A percentile compares a stretch with the other conserved stretches of the same genome.
These are phyloP conservation scores for Aegypius monachus DNA, from an alignment of 2,113 vertebrate species.

Conservation along the genomic window DNA sequence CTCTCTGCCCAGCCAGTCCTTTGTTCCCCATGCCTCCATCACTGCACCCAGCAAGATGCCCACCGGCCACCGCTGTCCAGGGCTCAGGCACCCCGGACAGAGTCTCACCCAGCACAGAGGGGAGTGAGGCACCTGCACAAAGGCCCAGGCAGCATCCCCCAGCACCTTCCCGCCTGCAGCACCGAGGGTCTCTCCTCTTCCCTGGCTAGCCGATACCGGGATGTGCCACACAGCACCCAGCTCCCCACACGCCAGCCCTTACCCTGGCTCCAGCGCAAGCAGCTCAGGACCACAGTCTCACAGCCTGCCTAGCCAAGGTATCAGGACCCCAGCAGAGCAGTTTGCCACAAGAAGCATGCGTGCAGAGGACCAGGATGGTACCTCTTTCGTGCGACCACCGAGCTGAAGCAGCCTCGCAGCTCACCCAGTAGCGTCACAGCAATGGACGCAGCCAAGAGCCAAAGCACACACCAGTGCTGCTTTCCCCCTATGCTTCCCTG, in stretches of 20 bases:
- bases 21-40: background rate
- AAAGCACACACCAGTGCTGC: fast-evolving
- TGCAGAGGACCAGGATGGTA: background rate
- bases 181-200: background rate
- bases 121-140: fast-evolving
- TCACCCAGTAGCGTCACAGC: background rate
- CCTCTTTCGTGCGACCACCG: fast-evolving
- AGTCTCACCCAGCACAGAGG: fast-evolving
- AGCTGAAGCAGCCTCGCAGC: background rate
- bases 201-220: background rate
- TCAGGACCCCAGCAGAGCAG: background rate
- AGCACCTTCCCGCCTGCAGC: background rate
- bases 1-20: background rate
- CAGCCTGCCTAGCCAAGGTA: background rate
- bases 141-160: background rate
- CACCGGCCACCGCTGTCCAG: fast-evolving
- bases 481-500: fast-evolving
- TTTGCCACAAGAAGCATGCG: fast-evolving
- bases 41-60: background rate
- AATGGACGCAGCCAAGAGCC: background rate
- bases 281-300: background rate
- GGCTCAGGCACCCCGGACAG: background rate
- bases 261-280: background rate
- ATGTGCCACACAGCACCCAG: background rate
- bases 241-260: background rate